Evolutionary conservation across 2,797 vertebrate genomes (phyloP), one percentile per base, ranked within the genome.

Genomic region (Merluccius polli): DNA sequence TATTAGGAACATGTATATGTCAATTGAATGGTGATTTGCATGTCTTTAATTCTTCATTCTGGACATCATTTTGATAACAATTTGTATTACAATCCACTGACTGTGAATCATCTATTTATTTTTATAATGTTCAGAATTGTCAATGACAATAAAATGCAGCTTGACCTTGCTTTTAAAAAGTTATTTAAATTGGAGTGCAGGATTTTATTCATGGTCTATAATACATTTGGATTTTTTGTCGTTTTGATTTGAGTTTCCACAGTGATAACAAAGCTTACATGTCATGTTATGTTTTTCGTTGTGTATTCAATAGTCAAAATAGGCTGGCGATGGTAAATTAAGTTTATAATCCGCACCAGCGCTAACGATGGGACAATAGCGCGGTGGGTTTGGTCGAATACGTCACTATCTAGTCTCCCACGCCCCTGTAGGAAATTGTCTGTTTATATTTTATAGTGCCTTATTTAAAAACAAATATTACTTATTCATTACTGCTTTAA

Each of bases 61-160:
- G 90, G 87, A 83, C 86, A 92, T 94, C 84, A 94, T 95, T 95
- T 95, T 95, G 93, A 94, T 95, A 95, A 93, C 85, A 89, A 89
- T 95, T 95, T 95, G 91, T 95, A 95, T 91, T 93, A 90, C 81
- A 82, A 92, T 92, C 90, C 90, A 92, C 90, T 88, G 91, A 93
- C 89, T 90, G 90, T 94, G 92, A 93, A 93, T 93, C 93, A 92
- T 91, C 81, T 93, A 90, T 92, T 94, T 93, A 93, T 93, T 94
- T 94, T 94, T 93, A 93, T 93, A 93, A 93, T 89, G 91, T 93
- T 86, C 85, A 91, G 89, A 90, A 84, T 88, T 83, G 83, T 90
- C 35, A 75, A 89, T 89, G 83, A 86, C 86, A 92, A 90, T 90
- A 90, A 90, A 91, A 81, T 89, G 92, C 85, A 84, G 88, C 90